Evolutionary conservation across 64 coral and sea anemone species (phyloP), one percentile per base, ranked within the genome.

Genomic region (Pachyseris speciosa): DNA sequence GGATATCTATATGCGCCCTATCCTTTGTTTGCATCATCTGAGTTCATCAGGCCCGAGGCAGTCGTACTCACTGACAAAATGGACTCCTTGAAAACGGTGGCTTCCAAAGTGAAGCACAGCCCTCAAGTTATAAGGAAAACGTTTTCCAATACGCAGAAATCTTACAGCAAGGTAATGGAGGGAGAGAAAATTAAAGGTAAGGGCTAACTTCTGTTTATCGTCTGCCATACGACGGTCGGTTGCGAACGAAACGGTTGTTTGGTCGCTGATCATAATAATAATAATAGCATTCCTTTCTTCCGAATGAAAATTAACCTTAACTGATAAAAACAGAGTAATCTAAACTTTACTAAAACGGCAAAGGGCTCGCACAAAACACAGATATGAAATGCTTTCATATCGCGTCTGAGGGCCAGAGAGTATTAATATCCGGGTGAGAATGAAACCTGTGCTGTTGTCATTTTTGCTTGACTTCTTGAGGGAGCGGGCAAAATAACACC

Each of bases 51-150:
- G n/a, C n/a, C n/a, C n/a, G n/a, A n/a, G n/a, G n/a, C 2, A n/a
- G 12, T 7, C 15, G 26, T 9, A 7, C n/a, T 17, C 7, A 37
- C 19, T 22, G 1, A 20, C 27, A 51, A 30, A 47, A 94, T 94
- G 92, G 78, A 94, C 42, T 94, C 92, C 10, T 76, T 94, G 28
- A 94, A 94, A 28, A 66, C 27, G 9, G 91, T 97, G 1, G 95
- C 95, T 0, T 78, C 72, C 19, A 92, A 93, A 17, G 95, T 97
- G 16, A 93, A 86, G 38, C 67, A 87, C 40, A 97, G 91, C 13
- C 95, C 95, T 6, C 85, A 97, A 76, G 31, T 97, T 15, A 93
- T 97, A 58, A 86, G 95, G n/a, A 92, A 93, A 40, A 97, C 88
- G 39, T 61, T 97, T 81, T 58, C 77, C 20, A 40, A 33, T 22